Base-by-base conservation (phyloP, 2,113 vertebrate genomes). In the Onychostruthus taczanowskii region DNA sequence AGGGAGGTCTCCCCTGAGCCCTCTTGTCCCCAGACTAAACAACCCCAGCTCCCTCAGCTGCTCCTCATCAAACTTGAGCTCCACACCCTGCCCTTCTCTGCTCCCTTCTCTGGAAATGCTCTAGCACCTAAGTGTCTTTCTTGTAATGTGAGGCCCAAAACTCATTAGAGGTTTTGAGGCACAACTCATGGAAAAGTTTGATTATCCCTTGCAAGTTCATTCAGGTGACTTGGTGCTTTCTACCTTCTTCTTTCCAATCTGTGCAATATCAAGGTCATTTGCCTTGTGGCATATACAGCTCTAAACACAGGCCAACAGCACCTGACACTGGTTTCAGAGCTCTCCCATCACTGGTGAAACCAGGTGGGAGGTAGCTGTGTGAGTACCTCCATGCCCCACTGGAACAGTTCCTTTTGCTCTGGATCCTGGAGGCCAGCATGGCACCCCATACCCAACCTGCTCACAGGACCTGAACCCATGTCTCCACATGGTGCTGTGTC, bases 291-390 rank as follows among this genome's bases (percentile, higher is more conserved):
- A 22, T 7, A 15, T 28, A 20, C 14, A 83, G 46, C 13, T 62
- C 28, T n/a, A 5, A n/a, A 19, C 20, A 33, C 0, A 3, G 17
- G 3, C 5, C 19, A 68, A 6, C 33, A 55, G 52, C 8, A 21
- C 7, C 35, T 68, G 27, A 11, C 39, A 23, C 28, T 64, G 27
- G 13, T 76, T 69, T 67, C 64, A 61, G 52, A 66, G 6, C 9
- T 8, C 17, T 26, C 5, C 2, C 12, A 1, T 49, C 23, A 28
- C 33, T 16, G 15, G 7, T 56, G 11, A 27, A 81, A 46, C 11
- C 17, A 55, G 22, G 18, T 27, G n/a, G 5, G 27, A 75, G 10
- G 33, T 20, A 67, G 16, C 44, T 68, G 7, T 39, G 9, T 31
- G 46, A 74, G 22, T 31, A 61, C 10, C 37, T 83, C 44, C 15